phyloP scores from a whole-genome alignment of 37 sponge, comb jelly and placozoan genomes.

The Aplysina aerophoba region DNA sequence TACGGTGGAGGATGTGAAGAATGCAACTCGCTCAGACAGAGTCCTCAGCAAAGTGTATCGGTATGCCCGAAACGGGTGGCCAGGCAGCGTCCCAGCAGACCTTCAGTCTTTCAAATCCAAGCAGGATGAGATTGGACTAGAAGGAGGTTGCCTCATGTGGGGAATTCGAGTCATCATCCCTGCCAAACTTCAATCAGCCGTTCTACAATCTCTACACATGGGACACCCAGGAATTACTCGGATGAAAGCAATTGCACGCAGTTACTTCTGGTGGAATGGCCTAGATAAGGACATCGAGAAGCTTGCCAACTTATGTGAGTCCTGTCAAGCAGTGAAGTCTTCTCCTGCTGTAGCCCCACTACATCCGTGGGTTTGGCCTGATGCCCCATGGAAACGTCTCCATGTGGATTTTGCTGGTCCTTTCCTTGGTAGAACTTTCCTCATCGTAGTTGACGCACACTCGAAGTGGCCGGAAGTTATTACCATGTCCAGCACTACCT shows the following conservation, averaged over 20 bases:
- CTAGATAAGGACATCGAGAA: constrained; percentile 26
- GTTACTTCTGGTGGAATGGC: constrained; percentile 52
- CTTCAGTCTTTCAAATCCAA: constrained; percentile 24
- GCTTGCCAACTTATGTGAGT: not conserved
- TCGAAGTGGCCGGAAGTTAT: constrained; percentile 34
- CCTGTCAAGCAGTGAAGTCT: not conserved
- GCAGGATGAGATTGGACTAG: constrained; percentile 36
- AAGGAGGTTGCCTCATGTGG: constrained; percentile 48
- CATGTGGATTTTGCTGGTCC: constrained; percentile 44
- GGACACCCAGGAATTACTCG: constrained; percentile 29
- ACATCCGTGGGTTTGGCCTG: constrained; percentile 26
- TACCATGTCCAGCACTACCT: not conserved
- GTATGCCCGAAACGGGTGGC: constrained; percentile 37
- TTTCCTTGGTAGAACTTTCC: constrained; percentile 3
- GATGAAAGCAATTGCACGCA: constrained; percentile 44
- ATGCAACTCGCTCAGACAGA: constrained; percentile 22
- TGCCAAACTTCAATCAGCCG: not conserved
- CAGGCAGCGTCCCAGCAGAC: not conserved
- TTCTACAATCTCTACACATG: constrained; percentile 9
- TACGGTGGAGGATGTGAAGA: not conserved
- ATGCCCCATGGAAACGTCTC: not conserved
- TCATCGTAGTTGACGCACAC: constrained; percentile 18
- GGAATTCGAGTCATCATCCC: constrained; percentile 55
- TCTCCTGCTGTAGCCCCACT: constrained; percentile 8
- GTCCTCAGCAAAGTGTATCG: constrained; percentile 29